phyloP scores from a whole-genome alignment of 2,113 vertebrate species.

The Engystomops pustulosus region DNA sequence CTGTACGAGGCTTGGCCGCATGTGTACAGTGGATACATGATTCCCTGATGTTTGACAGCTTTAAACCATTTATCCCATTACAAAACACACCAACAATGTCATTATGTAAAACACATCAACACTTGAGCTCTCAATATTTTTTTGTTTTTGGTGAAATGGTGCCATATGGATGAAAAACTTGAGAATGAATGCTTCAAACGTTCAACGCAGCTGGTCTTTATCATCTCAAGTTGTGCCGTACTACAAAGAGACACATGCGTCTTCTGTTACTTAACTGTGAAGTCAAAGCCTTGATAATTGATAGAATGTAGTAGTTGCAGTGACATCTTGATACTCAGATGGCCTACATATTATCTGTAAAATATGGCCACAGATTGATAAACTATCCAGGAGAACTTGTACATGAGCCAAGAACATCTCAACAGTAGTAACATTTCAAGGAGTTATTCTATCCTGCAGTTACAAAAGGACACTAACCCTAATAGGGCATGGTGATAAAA shows the following conservation, averaged over 20 bases:
- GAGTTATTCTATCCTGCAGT: not conserved
- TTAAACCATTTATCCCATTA: slow-evolving; percentile 66
- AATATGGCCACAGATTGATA: not conserved
- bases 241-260: not conserved
- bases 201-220: not conserved
- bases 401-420: not conserved
- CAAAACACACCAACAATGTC: slow-evolving; percentile 61
- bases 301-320: not conserved
- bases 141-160: slow-evolving; percentile 64
- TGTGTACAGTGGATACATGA: not conserved
- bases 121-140: slow-evolving; percentile 63
- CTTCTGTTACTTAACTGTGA: not conserved
- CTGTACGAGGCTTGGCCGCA: not conserved
- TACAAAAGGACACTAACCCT: not conserved
- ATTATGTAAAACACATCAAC: slow-evolving; percentile 65
- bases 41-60: slow-evolving; percentile 63
- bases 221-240: not conserved
- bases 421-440: not conserved
- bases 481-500: not conserved
- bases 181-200: not conserved
- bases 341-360: not conserved
- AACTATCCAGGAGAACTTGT: not conserved
- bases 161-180: slow-evolving; percentile 65
- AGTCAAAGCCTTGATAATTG: not conserved
- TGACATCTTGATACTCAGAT: not conserved